Evolutionary conservation across 2,888 invertebrate genomes (phyloP).

Genomic region (Bibio marci): DNA sequence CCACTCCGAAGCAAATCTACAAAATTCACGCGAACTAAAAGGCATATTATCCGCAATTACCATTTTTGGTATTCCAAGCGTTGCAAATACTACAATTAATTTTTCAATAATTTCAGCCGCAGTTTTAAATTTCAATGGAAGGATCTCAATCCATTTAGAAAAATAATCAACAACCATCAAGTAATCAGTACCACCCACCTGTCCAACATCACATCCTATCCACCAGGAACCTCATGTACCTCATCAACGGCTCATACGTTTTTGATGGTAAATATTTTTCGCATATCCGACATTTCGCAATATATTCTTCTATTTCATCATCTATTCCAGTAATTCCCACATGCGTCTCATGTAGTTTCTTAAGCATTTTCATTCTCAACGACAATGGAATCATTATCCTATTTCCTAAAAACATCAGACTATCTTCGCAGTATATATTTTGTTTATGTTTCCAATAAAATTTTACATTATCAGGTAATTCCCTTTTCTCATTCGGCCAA

Average conservation of each 20-base stretch:
- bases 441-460: constrained; percentile 13
- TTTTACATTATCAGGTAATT: constrained; percentile 9
- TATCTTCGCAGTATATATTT: constrained; percentile 9
- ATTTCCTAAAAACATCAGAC: constrained; percentile 12
- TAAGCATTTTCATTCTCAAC: constrained; percentile 11
- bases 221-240: constrained; percentile 11
- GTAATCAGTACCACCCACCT: background rate
- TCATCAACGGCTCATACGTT: constrained; percentile 10
- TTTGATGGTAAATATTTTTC: constrained; percentile 10
- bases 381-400: constrained; percentile 11
- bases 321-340: constrained; percentile 14
- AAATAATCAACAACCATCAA: constrained; percentile 4
- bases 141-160: constrained; percentile 1
- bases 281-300: constrained; percentile 9
- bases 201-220: background rate
- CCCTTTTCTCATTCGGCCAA: constrained; percentile 9
- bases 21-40: background rate
- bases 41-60: background rate
- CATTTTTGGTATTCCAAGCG: background rate
- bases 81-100: background rate
- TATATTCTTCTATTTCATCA: constrained; percentile 10
- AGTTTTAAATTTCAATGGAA: background rate
- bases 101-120: background rate
- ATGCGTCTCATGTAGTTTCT: constrained; percentile 12
- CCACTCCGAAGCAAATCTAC: background rate